Evolutionary conservation across 1,140 invertebrate species (phyloP).

Genomic region (Drosophila santomea): DNA sequence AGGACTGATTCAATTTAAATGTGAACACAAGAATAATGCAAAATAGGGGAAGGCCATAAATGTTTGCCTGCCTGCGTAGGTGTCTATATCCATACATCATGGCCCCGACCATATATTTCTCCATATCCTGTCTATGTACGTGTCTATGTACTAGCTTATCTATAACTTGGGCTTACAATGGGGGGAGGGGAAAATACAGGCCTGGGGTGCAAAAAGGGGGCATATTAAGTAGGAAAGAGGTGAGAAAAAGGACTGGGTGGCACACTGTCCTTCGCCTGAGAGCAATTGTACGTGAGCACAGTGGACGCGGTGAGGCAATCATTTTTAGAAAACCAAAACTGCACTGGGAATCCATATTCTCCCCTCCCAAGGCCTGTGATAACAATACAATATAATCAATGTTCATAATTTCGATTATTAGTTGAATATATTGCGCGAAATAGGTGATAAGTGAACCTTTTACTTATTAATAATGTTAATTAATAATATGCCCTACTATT

Average conservation of each 20-base stretch:
- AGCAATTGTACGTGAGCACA: not conserved
- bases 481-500: not conserved
- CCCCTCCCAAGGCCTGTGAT: too few relatives aligned
- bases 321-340: not conserved
- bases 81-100: constrained; percentile 26
- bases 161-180: constrained; percentile 50
- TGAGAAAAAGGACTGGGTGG: not conserved
- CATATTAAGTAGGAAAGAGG: not conserved
- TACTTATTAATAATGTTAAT: too few relatives aligned
- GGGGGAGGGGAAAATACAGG: not conserved
- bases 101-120: constrained; percentile 13
- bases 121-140: not conserved
- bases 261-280: not conserved
- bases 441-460: constrained; percentile 1
- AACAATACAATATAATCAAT: too few relatives aligned
- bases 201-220: not conserved
- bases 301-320: not conserved
- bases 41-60: constrained; percentile 33
- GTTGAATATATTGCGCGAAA: not conserved
- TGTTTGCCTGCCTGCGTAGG: constrained; percentile 46
- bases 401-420: not conserved
- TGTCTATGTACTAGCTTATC: constrained; percentile 42
- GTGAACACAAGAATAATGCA: constrained; percentile 35
- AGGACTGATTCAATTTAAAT: constrained; percentile 68
- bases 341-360: not conserved